A percentile compares a stretch with the other conserved stretches of the same genome.
These are phyloP conservation scores for Idaea straminata DNA, from an alignment of 2,888 invertebrate genomes.

Conservation along the genomic window DNA sequence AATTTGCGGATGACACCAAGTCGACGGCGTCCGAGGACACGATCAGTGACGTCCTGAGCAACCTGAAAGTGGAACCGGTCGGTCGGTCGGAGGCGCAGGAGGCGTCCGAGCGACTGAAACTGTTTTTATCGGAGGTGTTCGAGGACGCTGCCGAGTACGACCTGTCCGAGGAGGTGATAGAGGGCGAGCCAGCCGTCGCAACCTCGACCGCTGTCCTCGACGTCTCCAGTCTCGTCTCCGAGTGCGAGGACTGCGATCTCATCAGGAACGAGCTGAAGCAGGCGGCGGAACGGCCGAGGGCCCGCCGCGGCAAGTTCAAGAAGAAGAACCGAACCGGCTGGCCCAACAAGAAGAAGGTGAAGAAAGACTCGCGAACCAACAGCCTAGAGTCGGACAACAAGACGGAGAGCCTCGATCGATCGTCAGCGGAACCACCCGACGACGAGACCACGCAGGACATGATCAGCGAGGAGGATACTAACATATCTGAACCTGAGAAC, in stretches of 20 bases:
- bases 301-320: constrained; percentile 78
- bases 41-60: constrained; percentile 58
- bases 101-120: constrained; percentile 63
- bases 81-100: constrained; percentile 52
- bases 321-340: constrained; percentile 91
- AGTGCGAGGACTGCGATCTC: constrained; percentile 66
- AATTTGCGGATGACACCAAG: constrained; percentile 64
- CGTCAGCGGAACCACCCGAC: constrained; percentile 55
- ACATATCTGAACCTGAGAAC: constrained; percentile 47
- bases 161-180: constrained; percentile 67
- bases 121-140: constrained; percentile 69
- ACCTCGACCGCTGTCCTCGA: constrained; percentile 64
- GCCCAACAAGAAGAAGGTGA: constrained; percentile 81
- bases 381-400: constrained; percentile 51
- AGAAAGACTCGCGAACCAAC: constrained; percentile 54
- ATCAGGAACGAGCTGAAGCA: constrained; percentile 62
- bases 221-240: constrained; percentile 65
- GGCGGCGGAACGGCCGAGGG: constrained; percentile 44
- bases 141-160: constrained; percentile 71
- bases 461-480: constrained; percentile 56
- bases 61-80: constrained; percentile 51
- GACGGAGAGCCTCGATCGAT: constrained; percentile 54
- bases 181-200: constrained; percentile 56
- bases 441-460: constrained; percentile 58
- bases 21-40: constrained; percentile 73